Evolutionary conservation across 2,113 vertebrate genomes (phyloP), one percentile per base, ranked within the genome.

Genomic region (Pangasianodon hypophthalmus): DNA sequence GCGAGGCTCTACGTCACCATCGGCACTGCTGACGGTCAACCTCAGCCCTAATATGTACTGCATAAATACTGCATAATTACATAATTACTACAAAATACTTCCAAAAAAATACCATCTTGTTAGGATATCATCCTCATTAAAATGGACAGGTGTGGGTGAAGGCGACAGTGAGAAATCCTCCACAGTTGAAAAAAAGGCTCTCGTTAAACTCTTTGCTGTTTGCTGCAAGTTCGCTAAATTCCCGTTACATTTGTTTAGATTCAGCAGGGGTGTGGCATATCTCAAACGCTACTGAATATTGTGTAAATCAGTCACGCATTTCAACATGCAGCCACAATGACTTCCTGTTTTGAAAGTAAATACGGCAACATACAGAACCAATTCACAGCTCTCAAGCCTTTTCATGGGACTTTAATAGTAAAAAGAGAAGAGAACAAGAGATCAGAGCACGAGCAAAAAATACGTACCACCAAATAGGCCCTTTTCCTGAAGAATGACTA

Each of bases 371-470:
- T 29, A 81, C 48, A n/a, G 48, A 48, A 48, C 18, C 69, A 73
- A 26, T 79, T 26, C 3, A 79, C 1, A n/a, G 77, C 48, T 54
- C 14, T 58, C 9, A 48, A 29, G 4, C 9, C 24, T 4, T 52
- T 81, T 52, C n/a, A 37, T 82, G 16, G n/a, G 2, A 37, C 75
- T 26, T 79, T 48, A 79, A 26, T 4, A 21, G 1, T 50, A 21
- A 77, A 56, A 90, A 41, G 29, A 41, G 89, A 60, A 87, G 48
- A 80, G 71, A 44, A 44, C 58, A 60, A 79, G 52, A 77, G 52
- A 64, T 0, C 5, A 75, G 41, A 81, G 4, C 1, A 32, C 88
- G 69, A 85, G 46, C 54, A 60, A 84, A 87, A 60, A 84, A 32
- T 60, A 87, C 58, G 54, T 16, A 81, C 18, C 58, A 67, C 26